Percentiles rank a stretch among this genome's conserved stretches.
Evolutionary conservation across 2,797 vertebrate genomes (phyloP).

Genomic region (Sebastolobus altivelis): DNA sequence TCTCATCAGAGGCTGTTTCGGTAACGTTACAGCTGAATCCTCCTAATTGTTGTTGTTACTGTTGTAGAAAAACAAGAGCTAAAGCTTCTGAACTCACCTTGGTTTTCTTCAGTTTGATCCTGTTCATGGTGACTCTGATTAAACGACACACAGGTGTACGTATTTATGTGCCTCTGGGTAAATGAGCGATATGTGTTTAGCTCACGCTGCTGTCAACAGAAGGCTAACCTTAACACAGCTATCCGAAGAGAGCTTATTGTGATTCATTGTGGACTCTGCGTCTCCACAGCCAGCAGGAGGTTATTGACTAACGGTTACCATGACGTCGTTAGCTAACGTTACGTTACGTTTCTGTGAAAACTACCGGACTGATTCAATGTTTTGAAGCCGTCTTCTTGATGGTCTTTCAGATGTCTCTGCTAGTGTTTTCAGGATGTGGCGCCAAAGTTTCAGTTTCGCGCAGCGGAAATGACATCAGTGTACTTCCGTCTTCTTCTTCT

Average conservation of each 20-base stretch:
- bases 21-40: neutral
- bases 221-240: neutral
- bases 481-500: constrained; percentile 1
- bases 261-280: neutral
- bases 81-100: constrained; percentile 51
- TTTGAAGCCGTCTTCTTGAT: rapidly evolving
- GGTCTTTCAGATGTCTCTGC: rapidly evolving
- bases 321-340: rapidly evolving
- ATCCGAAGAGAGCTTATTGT: neutral
- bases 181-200: neutral
- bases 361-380: rapidly evolving
- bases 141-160: neutral
- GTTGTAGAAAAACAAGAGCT: neutral
- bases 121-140: constrained; percentile 57
- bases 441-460: constrained; percentile 65
- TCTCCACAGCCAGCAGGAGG: neutral
- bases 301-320: rapidly evolving
- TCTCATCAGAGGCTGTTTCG: neutral
- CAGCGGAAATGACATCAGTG: constrained; percentile 57
- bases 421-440: neutral
- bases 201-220: neutral
- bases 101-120: constrained; percentile 63
- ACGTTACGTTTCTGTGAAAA: neutral
- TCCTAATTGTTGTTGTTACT: too few relatives aligned
- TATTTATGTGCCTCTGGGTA: neutral